These are phyloP conservation scores for Amphipyra tragopoginis DNA, from an alignment of 2,888 invertebrate genomes.

Conservation along the genomic window DNA sequence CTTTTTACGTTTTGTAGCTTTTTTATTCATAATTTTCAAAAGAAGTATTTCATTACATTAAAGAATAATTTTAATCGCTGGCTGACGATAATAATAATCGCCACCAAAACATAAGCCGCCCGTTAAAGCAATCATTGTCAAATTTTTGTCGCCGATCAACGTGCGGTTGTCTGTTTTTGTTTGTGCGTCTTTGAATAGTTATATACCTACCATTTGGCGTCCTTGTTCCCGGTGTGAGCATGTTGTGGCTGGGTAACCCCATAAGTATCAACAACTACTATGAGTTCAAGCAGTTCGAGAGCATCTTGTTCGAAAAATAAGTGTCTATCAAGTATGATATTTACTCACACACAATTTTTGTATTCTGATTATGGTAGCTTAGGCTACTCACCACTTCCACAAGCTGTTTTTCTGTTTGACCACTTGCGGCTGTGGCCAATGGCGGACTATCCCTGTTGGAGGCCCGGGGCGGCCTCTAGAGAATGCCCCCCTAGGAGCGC, in stretches of 20 bases:
- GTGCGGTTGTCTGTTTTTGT: no score
- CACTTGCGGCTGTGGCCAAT: no score
- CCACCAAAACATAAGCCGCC: constrained; percentile 3
- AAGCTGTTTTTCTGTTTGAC: no score
- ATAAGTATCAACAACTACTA: constrained; percentile 76
- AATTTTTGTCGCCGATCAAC: background rate
- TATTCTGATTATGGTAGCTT: no score
- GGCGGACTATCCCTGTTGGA: no score
- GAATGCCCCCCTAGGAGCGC: no score
- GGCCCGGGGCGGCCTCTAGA: no score
- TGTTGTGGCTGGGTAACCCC: constrained; percentile 69
- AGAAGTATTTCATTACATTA: background rate
- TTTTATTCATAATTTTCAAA: background rate
- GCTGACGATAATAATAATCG: background rate
- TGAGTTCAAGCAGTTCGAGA: constrained; percentile 74
- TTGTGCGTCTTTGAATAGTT: background rate
- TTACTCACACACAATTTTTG: background rate
- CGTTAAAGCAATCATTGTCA: background rate
- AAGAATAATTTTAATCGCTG: background rate
- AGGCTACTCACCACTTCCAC: no score
- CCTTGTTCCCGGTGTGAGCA: constrained; percentile 22
- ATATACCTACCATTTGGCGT: constrained; percentile 14
- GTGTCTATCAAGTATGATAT: constrained; percentile 25
- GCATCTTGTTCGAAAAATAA: constrained; percentile 63
- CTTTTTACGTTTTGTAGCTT: no score